Base-by-base conservation (phyloP, 1,140 invertebrate species). In the Drosophila truncata region DNA sequence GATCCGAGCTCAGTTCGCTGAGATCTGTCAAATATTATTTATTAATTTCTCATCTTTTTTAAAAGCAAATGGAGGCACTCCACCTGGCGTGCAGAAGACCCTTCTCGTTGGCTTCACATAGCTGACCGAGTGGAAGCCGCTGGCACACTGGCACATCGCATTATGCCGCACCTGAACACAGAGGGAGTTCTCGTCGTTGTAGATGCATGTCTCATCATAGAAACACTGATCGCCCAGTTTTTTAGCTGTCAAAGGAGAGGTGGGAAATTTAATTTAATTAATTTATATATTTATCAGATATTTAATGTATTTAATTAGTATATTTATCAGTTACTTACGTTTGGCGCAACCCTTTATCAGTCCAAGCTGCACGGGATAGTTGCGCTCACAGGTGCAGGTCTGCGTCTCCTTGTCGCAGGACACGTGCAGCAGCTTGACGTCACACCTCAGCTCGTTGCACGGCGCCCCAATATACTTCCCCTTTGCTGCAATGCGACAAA, bases 131-230 rank as follows among this genome's bases (percentile, higher is more conserved):
- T 97, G 96, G 92, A 95, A 97, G 44, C 96, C 96, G 49, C 93
- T 93, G 88, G 95, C 95, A 93, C 97, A 97, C 90, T 97, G 96
- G 93, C 97, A 97, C 78, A 96, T 95, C 35, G 96, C 96, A 92
- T 97, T 97, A 94, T 97, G 96, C 84, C 96, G 95, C 82, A 97
- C 94, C 93, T 97, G 96, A 54, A 96, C 95, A 92, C 96, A 97
- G 16, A 95, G 95, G 57, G 96, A 94, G 93, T 97, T 96, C 66
- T 95, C 95, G 93, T 97, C 96, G 84, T 94, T 94, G 81, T 95
- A 96, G 73, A 94, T 94, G 91, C 97, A 97, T 42, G 96, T 95
- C 92, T 96, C 95, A 78, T 95, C 94, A 92, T 97, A 97, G 92
- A 96, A 96, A 93, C 97, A 97, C 92, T 97, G 96, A 91, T 97